Base-by-base conservation (phyloP, 2,113 vertebrate species). In the Sander vitreus region DNA sequence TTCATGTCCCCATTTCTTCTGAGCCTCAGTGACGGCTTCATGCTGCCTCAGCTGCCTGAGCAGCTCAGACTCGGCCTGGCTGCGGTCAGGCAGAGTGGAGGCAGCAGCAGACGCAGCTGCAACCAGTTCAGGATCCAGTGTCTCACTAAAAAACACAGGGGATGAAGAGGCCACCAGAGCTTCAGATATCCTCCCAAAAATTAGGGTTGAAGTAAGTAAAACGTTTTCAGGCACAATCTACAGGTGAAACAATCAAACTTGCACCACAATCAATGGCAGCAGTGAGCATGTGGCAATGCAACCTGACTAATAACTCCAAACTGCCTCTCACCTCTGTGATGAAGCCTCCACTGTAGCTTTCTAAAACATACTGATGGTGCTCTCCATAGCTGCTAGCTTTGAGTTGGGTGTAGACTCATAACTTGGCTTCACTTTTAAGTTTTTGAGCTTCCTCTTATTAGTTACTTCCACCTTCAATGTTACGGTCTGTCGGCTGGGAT, bases 391-490 rank as follows among this genome's bases (percentile, higher is more conserved):
- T 74, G 43, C 83, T 25, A 70, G 45, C 10, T 71, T 68, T 11
- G 80, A 36, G 10, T 21, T 65, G 1, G 33, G 27, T 5, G 39
- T 3, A 7, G 85, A 80, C 1, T 91, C 86, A 80, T 76, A 87
- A 14, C 2, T 65, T 27, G 89, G 90, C 16, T 33, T 89, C 11
- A n/a, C 25, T 73, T 94, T 96, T 27, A 90, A 5, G 0, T 59
- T 53, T 68, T 90, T 91, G 2, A 95, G 81, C 45, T 90, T 96
- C 59, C 83, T 94, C 86, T 93, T 96, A 84, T 87, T 94, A 33
- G 92, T 97, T 69, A 96, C 91, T 70, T 98, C 96, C 48, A 98
- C 95, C 80, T 96, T 98, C 97, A 98, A n/a, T n/a, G n/a, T n/a
- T n/a, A n/a, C n/a, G n/a, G n/a, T 76, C 33, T 79, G 62, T 70